These are phyloP conservation scores for Limulus polyphemus DNA, from an alignment of 2,888 invertebrate genomes.

Conservation along the genomic window DNA sequence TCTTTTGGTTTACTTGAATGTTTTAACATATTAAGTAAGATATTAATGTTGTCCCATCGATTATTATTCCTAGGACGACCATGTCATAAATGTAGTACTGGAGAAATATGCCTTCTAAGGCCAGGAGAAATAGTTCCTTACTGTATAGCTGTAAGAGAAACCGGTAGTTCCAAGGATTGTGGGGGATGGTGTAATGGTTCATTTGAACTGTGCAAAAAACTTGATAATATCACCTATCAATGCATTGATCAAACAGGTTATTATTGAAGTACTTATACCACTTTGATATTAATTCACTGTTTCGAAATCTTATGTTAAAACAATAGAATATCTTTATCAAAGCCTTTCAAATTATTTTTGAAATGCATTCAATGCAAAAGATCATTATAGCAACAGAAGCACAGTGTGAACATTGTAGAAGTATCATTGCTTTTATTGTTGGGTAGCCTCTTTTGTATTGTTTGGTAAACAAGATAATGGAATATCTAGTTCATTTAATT, in stretches of 20 bases:
- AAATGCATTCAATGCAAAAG: slow-evolving; percentile 44
- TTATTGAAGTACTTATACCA: background rate
- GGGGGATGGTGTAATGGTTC: slow-evolving; percentile 24
- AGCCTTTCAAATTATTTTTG: slow-evolving; percentile 32
- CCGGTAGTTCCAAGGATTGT: slow-evolving; percentile 19
- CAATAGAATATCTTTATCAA: slow-evolving; percentile 4
- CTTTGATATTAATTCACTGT: too few species aligned
- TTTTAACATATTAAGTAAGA: too few species aligned
- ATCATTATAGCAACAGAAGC: background rate
- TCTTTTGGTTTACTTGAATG: too few species aligned
- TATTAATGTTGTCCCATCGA: too few species aligned
- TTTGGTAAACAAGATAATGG: too few species aligned
- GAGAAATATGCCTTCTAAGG: slow-evolving; percentile 19
- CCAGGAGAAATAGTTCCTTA: slow-evolving; percentile 13
- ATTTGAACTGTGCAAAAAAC: slow-evolving; percentile 17
- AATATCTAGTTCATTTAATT: too few species aligned
- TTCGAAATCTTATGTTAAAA: background rate
- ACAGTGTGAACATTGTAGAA: too few species aligned
- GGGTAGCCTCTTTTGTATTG: too few species aligned
- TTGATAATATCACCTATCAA: slow-evolving; percentile 18
- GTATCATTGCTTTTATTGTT: too few species aligned
- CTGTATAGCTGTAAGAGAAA: slow-evolving; percentile 18
- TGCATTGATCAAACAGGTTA: slow-evolving; percentile 19
- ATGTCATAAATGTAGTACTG: slow-evolving; percentile 14
- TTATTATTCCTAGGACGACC: background rate